These are phyloP conservation scores for Microctonus aethiopoides DNA, from an alignment of 2,888 invertebrate genomes.

Conservation along the genomic window DNA sequence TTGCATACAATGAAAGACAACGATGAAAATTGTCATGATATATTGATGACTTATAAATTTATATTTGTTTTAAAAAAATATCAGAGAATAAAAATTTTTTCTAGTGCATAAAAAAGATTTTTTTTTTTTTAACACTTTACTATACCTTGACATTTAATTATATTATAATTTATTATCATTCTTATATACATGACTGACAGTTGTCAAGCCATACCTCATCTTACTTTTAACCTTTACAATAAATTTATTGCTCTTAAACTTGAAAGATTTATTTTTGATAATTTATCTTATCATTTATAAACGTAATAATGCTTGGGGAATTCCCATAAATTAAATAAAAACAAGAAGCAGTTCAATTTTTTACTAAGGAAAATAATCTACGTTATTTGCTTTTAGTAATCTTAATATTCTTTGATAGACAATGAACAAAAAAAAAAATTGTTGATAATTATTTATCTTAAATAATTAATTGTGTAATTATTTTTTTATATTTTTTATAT, in stretches of 20 bases:
- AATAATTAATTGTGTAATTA: no score
- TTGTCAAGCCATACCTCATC: background rate
- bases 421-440: no score
- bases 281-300: background rate
- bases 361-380: no score
- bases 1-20: slow-evolving; percentile 22
- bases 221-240: background rate
- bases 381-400: no score
- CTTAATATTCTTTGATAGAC: no score
- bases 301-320: background rate
- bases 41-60: slow-evolving; percentile 4
- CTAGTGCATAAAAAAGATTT: background rate
- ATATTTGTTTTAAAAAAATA: background rate
- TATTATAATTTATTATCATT: background rate
- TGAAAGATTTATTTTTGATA: background rate
- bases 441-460: no score
- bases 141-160: background rate
- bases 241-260: background rate
- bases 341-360: no score
- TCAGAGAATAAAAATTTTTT: background rate
- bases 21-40: background rate
- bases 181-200: no score
- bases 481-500: no score
- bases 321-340: background rate
- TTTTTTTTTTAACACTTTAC: background rate